phyloP scores from a whole-genome alignment of 1,140 invertebrate species.

The Orussus abietinus region DNA sequence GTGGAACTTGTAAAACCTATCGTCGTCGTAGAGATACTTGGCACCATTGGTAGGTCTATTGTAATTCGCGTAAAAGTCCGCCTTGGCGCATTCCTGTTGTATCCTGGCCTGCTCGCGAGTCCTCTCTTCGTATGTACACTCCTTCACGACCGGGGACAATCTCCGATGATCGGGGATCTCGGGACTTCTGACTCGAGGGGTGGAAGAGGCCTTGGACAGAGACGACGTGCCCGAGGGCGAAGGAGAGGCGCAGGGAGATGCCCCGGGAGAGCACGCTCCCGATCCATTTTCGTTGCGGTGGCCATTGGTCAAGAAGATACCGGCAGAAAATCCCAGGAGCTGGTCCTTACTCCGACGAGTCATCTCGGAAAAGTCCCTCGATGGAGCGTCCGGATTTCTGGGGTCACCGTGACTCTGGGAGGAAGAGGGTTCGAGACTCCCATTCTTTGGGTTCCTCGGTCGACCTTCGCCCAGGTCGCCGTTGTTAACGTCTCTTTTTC shows the following conservation, averaged over 20 bases:
- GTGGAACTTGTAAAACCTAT: constrained; percentile 79
- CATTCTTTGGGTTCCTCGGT: too few relatives aligned
- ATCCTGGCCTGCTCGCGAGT: constrained; percentile 55
- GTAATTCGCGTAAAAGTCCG: constrained; percentile 28
- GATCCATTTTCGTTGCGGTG: too few relatives aligned
- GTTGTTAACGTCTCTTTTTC: too few relatives aligned
- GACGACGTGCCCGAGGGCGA: constrained; percentile 27
- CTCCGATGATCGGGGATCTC: constrained; percentile 2
- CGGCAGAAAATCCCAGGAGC: too few relatives aligned
- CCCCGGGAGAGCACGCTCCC: constrained; percentile 14
- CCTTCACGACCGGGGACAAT: constrained; percentile 53
- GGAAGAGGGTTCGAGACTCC: too few relatives aligned
- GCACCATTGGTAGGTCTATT: constrained; percentile 52
- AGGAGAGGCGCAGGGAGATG: constrained; percentile 21
- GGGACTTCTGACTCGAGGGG: constrained; percentile 28
- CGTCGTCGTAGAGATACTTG: constrained; percentile 62
- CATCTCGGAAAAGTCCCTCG: too few relatives aligned
- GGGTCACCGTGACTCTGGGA: too few relatives aligned
- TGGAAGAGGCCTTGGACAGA: constrained; percentile 33
- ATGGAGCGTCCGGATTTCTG: too few relatives aligned
- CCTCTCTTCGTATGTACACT: constrained; percentile 66
- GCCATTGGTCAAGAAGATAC: too few relatives aligned
- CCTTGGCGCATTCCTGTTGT: constrained; percentile 40
- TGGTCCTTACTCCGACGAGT: too few relatives aligned
- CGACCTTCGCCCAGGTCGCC: too few relatives aligned